Evolutionary conservation across 64 coral and sea anemone species (phyloP).

Genomic region (Montipora sp.): DNA sequence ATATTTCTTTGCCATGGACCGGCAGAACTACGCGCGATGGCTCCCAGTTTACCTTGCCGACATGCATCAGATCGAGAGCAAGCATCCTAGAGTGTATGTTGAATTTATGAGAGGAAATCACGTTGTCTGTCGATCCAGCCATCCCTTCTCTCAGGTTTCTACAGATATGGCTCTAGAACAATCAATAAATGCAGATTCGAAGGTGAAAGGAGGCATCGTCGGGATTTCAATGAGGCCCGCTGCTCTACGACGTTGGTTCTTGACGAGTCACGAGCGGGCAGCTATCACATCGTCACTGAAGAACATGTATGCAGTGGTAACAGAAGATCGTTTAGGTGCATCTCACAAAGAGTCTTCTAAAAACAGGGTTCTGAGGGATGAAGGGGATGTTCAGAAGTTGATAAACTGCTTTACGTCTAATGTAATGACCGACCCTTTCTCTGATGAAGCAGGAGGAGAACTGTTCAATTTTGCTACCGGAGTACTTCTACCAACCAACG

Average conservation of each 20-base stretch:
- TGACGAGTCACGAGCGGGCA: slow-evolving; percentile 29
- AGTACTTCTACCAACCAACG: slow-evolving; percentile 19
- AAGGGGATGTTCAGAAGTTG: slow-evolving; percentile 57
- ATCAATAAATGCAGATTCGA: slow-evolving; percentile 57
- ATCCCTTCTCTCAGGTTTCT: slow-evolving; percentile 57
- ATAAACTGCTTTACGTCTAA: slow-evolving; percentile 35
- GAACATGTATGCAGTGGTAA: slow-evolving; percentile 28
- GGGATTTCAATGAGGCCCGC: slow-evolving; percentile 6
- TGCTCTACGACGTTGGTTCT: slow-evolving; percentile 44
- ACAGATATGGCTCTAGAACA: slow-evolving; percentile 68
- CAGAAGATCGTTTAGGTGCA: slow-evolving; percentile 3
- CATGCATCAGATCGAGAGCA: slow-evolving; percentile 46
- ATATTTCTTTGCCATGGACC: slow-evolving; percentile 52
- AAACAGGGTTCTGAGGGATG: slow-evolving; percentile 47
- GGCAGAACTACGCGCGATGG: slow-evolving; percentile 43
- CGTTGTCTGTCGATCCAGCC: slow-evolving; percentile 34
- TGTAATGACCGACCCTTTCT: slow-evolving; percentile 61
- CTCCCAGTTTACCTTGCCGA: slow-evolving; percentile 29
- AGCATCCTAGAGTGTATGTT: slow-evolving; percentile 36
- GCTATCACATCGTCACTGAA: slow-evolving; percentile 35
- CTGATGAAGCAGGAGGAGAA: slow-evolving; percentile 26
- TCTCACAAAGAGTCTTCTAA: slow-evolving; percentile 37
- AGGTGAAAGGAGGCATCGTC: slow-evolving; percentile 52
- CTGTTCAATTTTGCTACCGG: slow-evolving; percentile 70
- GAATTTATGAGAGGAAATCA: slow-evolving; percentile 54